Evolutionary conservation across 2,113 vertebrate genomes (phyloP).

Genomic region (Xyliphius kryptos): DNA sequence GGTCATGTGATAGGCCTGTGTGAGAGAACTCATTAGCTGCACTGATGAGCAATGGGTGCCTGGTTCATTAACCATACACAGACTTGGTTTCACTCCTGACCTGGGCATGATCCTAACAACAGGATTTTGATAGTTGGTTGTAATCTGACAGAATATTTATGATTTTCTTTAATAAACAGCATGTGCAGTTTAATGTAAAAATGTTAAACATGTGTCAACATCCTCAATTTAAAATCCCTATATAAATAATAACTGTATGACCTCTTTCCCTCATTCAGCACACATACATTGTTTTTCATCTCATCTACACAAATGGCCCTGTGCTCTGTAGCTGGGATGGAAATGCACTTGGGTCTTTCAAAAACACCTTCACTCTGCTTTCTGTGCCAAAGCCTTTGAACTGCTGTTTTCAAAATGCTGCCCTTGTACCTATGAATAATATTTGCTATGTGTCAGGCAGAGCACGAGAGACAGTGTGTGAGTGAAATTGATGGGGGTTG

Average conservation of each 20-base stretch:
- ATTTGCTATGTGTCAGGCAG: constrained; percentile 66
- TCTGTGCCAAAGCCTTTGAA: constrained; percentile 67
- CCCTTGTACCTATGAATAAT: constrained; percentile 74
- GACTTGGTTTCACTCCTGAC: constrained; percentile 43
- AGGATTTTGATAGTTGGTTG: not conserved
- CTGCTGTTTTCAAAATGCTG: constrained; percentile 66
- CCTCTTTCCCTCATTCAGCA: constrained; percentile 20
- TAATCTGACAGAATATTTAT: not conserved
- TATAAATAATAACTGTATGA: constrained; percentile 33
- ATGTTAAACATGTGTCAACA: constrained; percentile 18
- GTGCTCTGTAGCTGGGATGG: constrained; percentile 31
- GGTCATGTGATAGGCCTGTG: constrained; percentile 42
- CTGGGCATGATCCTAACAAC: constrained; percentile 33
- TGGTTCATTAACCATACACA: constrained; percentile 31
- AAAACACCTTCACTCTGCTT: constrained; percentile 59
- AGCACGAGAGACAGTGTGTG: constrained; percentile 47
- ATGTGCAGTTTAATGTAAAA: too few relatives aligned
- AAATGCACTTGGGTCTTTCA: constrained; percentile 65
- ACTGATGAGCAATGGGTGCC: constrained; percentile 37
- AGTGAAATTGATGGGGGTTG: too few relatives aligned
- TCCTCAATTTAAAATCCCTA: constrained; percentile 15
- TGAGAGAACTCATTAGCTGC: constrained; percentile 44
- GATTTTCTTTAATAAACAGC: too few relatives aligned
- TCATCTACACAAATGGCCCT: constrained; percentile 43
- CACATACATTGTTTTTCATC: constrained; percentile 14